phyloP scores from a whole-genome alignment of 2,888 invertebrate species.

The Orthonychiurus folsomi region DNA sequence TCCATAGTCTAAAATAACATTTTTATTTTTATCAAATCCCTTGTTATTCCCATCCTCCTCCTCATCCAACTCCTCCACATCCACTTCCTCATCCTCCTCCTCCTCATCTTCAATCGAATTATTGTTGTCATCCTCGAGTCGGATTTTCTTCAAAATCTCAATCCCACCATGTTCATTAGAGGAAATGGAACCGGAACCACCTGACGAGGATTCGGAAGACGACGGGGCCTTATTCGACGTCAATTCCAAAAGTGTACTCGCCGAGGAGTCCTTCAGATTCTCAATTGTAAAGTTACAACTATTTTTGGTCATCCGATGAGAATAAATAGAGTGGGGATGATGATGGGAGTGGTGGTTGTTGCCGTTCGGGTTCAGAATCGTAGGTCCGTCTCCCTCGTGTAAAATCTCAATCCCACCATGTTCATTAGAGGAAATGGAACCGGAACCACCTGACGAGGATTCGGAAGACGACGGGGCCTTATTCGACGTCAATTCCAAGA shows the following conservation, averaged over 20 bases:
- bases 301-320: constrained; percentile 6
- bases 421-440: constrained; percentile 25
- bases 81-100: constrained; percentile 25
- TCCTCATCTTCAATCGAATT: constrained; percentile 34
- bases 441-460: too few relatives aligned
- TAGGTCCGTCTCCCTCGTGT: constrained; percentile 82
- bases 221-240: constrained; percentile 76
- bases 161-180: constrained; percentile 25
- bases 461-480: constrained; percentile 56
- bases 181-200: constrained; percentile 32
- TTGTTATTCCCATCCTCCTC: constrained; percentile 26
- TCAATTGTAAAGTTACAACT: constrained; percentile 15
- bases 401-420: constrained; percentile 30
- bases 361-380: constrained; percentile 49
- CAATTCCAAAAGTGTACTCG: constrained; percentile 62
- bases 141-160: constrained; percentile 34
- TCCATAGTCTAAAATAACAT: too few relatives aligned
- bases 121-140: constrained; percentile 36
- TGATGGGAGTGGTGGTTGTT: constrained; percentile 40
- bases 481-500: constrained; percentile 71
- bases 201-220: constrained; percentile 31
- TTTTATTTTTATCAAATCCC: too few relatives aligned
- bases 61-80: constrained; percentile 27
- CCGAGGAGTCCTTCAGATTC: constrained; percentile 51
- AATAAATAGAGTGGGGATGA: not conserved